A percentile compares a stretch with the other conserved stretches of the same genome.
Conservation (phyloP, 2,888 invertebrate genomes). For the Tenthredo mesomela region DNA sequence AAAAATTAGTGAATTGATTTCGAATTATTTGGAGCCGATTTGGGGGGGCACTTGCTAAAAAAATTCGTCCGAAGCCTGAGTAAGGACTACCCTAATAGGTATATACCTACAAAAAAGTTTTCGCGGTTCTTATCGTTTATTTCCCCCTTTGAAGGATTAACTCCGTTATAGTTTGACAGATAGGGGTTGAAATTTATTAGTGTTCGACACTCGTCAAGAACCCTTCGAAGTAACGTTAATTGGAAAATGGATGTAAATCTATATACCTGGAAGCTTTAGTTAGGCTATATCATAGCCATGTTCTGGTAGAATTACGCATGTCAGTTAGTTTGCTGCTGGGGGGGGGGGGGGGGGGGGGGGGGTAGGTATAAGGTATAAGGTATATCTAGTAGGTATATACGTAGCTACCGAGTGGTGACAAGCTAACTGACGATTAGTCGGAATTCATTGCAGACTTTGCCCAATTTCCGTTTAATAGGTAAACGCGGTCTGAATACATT, state of each 20-base stretch:
- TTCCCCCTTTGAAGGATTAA: no score
- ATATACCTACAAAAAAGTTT: not conserved
- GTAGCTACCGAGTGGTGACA: not conserved
- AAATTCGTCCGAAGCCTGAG: no score
- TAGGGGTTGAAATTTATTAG: not conserved
- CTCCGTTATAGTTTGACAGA: not conserved
- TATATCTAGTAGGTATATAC: not conserved
- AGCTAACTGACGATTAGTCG: conserved; percentile 39
- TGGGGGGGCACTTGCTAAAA: no score
- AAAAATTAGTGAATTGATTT: no score
- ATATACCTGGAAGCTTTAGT: not conserved
- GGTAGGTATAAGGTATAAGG: not conserved
- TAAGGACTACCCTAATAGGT: no score
- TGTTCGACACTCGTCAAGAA: not conserved
- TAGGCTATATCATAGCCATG: not conserved
- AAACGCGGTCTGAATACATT: conserved; percentile 34
- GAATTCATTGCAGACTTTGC: conserved; percentile 41
- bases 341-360: not conserved
- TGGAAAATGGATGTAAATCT: not conserved
- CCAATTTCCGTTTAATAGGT: conserved; percentile 47
- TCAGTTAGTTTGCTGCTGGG: not conserved
- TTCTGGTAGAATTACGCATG: not conserved
- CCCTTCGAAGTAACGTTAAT: not conserved
- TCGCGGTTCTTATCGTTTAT: not conserved
- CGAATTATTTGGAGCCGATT: no score